A percentile compares a stretch with the other conserved stretches of the same genome.
phyloP scores from a whole-genome alignment of 2,888 invertebrate species.

The Clepsis dumicolana region DNA sequence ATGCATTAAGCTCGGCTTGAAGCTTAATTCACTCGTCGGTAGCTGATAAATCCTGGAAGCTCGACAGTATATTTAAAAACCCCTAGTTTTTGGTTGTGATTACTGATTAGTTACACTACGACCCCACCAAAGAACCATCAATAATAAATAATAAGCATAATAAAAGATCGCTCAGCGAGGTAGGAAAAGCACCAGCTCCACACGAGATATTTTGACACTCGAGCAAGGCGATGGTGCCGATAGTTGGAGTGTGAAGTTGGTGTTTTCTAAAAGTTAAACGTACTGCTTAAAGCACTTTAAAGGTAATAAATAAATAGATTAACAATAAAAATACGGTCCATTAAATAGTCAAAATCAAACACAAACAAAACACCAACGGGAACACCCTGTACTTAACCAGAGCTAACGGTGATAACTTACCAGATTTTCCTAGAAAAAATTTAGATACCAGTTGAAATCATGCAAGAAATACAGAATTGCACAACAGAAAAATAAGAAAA shows the following conservation, averaged over 20 bases:
- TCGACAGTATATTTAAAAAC: not conserved
- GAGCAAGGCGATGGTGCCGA: not conserved
- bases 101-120: too few relatives aligned
- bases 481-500: not conserved
- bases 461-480: not conserved
- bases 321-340: not conserved
- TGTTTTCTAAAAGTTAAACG: not conserved
- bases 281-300: not conserved
- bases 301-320: not conserved
- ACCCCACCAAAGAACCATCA: too few relatives aligned
- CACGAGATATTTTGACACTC: too few relatives aligned
- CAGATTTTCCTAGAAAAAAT: not conserved
- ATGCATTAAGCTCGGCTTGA: not conserved
- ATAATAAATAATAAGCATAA: too few relatives aligned
- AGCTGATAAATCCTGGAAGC: not conserved
- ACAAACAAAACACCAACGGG: slow-evolving; percentile 1
- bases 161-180: not conserved
- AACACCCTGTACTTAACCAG: not conserved
- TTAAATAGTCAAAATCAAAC: not conserved
- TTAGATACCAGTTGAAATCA: not conserved
- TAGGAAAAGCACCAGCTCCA: not conserved
- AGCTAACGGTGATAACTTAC: not conserved
- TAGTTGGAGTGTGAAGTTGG: not conserved
- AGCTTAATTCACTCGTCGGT: too few relatives aligned
- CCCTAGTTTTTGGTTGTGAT: too few relatives aligned